Base-by-base conservation (phyloP, 2,888 invertebrate genomes). In the Beris chalybata region DNA sequence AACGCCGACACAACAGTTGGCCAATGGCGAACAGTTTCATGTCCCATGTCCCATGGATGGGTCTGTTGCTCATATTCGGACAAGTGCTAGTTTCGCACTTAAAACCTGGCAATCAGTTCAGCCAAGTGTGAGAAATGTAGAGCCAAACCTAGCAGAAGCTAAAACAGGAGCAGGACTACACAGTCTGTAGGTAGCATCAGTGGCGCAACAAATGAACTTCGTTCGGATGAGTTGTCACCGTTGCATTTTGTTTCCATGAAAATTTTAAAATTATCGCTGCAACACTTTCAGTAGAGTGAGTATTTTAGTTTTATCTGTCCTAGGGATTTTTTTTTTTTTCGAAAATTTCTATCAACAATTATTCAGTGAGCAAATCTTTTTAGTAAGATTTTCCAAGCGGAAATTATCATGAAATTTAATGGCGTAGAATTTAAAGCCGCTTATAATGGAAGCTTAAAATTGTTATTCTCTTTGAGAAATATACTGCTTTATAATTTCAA, bases 51-150 rank as follows among this genome's bases (percentile, higher is more conserved):
- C 38, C n/a, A n/a, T 61, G 43, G 50, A 61, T 61, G 30, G 38
- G 52, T 50, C 61, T 52, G 52, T 61, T 61, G 50, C 61, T 38
- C 38, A 9, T 22, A 61, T 50, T 52, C 43, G 50, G 50, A 32
- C 32, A 61, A 61, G 38, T 61, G 50, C 38, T 52, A 61, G 50
- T 38, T 50, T 44, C 52, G 48, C 61, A 61, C 61, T 61, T 61
- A 32, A 48, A 61, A 9, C 43, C 29, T 61, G 38, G 61, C 61
- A 61, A 61, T 61, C 61, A 61, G 61, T 50, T 50, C 61, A 52
- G 38, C 50, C 61, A 43, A 61, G 61, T 61, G 52, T 50, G 38
- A 52, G 50, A 22, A 61, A 50, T 43, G 52, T 50, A 22, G 22
- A 43, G 61, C 50, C 50, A 38, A 43, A 43, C 32, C 32, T 50